phyloP scores from a whole-genome alignment of 2,797 vertebrate species.

The Coilia nasus region DNA sequence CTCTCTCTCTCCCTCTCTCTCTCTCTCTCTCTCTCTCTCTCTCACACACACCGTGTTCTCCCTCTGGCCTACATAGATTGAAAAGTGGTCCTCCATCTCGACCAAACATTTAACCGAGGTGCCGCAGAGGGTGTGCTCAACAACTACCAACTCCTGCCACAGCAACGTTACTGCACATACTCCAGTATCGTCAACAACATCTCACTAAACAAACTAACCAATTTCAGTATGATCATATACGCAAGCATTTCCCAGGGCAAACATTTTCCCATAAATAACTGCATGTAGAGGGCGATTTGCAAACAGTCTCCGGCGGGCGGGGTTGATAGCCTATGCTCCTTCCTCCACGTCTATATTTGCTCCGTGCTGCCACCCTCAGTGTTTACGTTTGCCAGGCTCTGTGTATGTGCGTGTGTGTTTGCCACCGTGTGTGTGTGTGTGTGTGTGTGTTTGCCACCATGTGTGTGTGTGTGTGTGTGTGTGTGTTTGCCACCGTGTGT shows the following conservation, averaged over 20 bases:
- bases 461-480: too few species aligned
- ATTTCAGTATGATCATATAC: not conserved
- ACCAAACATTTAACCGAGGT: not conserved
- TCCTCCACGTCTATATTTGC: too few species aligned
- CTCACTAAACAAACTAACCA: not conserved
- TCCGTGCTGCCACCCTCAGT: not conserved
- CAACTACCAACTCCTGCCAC: not conserved
- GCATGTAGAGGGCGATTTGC: not conserved
- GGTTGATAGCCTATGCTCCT: too few species aligned
- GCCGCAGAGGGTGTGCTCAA: not conserved
- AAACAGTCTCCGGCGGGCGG: not conserved
- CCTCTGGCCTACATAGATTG: constrained; percentile 18
- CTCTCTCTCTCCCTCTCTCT: too few species aligned
- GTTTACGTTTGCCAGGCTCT: too few species aligned
- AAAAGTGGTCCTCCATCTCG: not conserved
- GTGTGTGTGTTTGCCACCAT: not conserved
- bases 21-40: not conserved
- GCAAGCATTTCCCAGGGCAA: not conserved
- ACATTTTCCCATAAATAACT: not conserved
- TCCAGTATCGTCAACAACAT: not conserved
- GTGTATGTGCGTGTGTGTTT: not conserved
- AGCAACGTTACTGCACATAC: not conserved
- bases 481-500: too few species aligned
- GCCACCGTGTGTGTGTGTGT: constrained; percentile 5
- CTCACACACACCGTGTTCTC: not conserved